These are phyloP conservation scores for Periophthalmodon schlosseri DNA, from an alignment of 2,113 vertebrate genomes.

Conservation along the genomic window DNA sequence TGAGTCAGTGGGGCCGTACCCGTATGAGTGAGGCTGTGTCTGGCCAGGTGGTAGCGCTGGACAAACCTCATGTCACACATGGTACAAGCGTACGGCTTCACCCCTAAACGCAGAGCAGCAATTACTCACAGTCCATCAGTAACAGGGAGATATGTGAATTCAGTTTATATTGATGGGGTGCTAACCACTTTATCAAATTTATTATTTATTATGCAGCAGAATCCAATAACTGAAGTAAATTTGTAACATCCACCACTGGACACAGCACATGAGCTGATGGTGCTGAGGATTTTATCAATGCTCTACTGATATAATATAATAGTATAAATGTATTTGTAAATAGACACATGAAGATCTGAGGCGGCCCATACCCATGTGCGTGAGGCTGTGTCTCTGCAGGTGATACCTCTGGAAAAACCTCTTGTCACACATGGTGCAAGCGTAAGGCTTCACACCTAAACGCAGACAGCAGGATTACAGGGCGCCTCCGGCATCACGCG, in stretches of 20 bases:
- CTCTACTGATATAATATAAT: not conserved
- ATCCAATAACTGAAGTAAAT: conserved; percentile 34
- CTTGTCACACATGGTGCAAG: conserved; percentile 92
- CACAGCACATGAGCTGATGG: conserved; percentile 75
- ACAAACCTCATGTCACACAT: conserved; percentile 82
- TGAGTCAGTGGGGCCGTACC: conserved; percentile 72
- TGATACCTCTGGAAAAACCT: conserved; percentile 97
- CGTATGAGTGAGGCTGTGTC: conserved; percentile 83
- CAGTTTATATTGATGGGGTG: conserved; percentile 68
- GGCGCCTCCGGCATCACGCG: conserved; percentile 38
- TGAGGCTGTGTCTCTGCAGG: conserved; percentile 93
- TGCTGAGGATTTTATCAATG: conserved; percentile 34
- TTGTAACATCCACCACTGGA: conserved; percentile 64
- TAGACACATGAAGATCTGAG: not conserved
- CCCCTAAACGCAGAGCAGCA: conserved; percentile 76
- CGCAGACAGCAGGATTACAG: conserved; percentile 69
- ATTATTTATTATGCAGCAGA: conserved; percentile 19
- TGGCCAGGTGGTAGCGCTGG: conserved; percentile 80
- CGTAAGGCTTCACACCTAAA: conserved; percentile 92
- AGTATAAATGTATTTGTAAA: not conserved
- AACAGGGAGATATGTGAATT: conserved; percentile 18
- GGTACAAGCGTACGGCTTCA: conserved; percentile 81
- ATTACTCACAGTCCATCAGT: conserved; percentile 74
- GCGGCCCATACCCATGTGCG: conserved; percentile 87
- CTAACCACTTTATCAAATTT: conserved; percentile 51